These are phyloP conservation scores for Andricus grossulariae DNA, from an alignment of 1,140 invertebrate species.

Conservation along the genomic window DNA sequence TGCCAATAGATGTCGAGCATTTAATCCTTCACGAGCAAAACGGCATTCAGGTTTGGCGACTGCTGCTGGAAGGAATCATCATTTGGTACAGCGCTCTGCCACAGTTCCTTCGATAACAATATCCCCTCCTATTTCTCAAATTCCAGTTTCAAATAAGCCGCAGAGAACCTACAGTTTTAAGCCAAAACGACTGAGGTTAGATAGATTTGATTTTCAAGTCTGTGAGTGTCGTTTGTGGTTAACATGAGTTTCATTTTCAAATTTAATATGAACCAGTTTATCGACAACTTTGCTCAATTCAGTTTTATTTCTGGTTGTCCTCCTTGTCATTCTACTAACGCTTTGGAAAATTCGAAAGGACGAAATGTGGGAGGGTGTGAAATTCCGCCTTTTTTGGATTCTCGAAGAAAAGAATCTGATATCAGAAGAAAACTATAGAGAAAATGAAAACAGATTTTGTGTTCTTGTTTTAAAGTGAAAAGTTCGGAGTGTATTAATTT, in stretches of 20 bases:
- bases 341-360: neutral
- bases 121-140: slow-evolving; percentile 61
- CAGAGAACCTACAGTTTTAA: slow-evolving; percentile 73
- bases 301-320: neutral
- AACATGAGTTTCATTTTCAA: slow-evolving; percentile 50
- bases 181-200: slow-evolving; percentile 74
- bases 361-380: neutral
- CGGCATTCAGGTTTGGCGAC: slow-evolving; percentile 63
- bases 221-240: slow-evolving; percentile 62
- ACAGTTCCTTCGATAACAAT: slow-evolving; percentile 66
- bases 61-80: slow-evolving; percentile 60
- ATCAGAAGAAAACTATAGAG: neutral
- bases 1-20: slow-evolving; percentile 72
- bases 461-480: too few relatives aligned
- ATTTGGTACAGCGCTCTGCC: slow-evolving; percentile 69
- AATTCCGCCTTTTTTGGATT: neutral
- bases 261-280: slow-evolving; percentile 7
- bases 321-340: slow-evolving; percentile 8
- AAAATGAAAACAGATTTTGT: too few relatives aligned
- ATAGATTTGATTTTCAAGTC: slow-evolving; percentile 63
- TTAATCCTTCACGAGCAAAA: slow-evolving; percentile 71
- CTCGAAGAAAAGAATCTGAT: neutral
- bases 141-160: slow-evolving; percentile 67
- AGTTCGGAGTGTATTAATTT: too few relatives aligned
- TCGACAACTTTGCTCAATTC: neutral